Conservation (phyloP, 2,113 vertebrate genomes). For the Sigmodon hispidus region DNA sequence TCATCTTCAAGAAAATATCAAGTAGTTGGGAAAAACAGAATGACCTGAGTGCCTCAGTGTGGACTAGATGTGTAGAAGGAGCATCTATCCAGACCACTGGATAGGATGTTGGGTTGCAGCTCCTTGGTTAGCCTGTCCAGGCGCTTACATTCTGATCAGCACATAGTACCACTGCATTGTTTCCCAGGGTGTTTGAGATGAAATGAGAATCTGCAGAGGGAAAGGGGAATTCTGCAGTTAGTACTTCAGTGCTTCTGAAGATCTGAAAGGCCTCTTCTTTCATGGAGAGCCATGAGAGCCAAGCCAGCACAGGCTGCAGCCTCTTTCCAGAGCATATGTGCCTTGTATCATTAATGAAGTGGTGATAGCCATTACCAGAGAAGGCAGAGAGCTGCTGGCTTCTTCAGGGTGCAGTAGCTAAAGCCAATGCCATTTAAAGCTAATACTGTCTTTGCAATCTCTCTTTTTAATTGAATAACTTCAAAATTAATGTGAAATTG, state of each 20-base stretch:
- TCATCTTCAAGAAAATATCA: not conserved
- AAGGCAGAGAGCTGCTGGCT: not conserved
- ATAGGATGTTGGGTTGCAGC: not conserved
- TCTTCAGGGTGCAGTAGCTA: not conserved
- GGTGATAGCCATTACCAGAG: not conserved
- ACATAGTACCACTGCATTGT: not conserved
- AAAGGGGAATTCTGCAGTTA: not conserved
- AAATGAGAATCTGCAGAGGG: not conserved
- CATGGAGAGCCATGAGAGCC: not conserved
- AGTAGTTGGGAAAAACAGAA: not conserved
- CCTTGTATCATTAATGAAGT: not conserved
- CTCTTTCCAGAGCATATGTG: not conserved
- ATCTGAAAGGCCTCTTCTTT: not conserved
- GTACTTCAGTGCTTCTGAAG: not conserved
- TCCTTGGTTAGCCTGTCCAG: not conserved
- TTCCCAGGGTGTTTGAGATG: not conserved
- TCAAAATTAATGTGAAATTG: not conserved
- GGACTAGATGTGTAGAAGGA: not conserved
- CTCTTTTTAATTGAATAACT: slow-evolving; percentile 11
- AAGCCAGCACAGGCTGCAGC: not conserved
- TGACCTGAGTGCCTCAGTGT: not conserved
- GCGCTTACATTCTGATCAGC: not conserved
- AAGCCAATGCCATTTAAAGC: not conserved
- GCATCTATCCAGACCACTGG: not conserved
- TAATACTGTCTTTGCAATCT: not conserved